phyloP scores from a whole-genome alignment of 2,888 invertebrate genomes.

The Eutolmus rufibarbis region DNA sequence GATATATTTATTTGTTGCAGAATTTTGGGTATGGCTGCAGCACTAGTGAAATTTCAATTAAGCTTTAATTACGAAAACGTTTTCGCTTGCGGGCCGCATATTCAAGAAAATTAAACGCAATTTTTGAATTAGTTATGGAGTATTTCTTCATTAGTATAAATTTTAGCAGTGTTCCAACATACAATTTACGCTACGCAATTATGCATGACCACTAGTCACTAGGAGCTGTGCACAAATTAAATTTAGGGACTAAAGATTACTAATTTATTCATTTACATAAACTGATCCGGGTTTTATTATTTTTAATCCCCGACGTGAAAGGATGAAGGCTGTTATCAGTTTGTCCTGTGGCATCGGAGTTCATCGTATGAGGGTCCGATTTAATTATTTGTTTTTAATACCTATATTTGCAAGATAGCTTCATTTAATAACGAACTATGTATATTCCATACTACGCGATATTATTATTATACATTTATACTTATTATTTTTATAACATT shows the following conservation, averaged over 20 bases:
- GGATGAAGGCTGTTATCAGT: no score
- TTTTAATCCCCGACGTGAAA: no score
- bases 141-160: neutral
- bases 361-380: no score
- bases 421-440: no score
- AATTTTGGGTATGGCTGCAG: neutral
- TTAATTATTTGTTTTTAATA: no score
- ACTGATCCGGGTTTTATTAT: no score
- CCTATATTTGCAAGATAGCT: no score
- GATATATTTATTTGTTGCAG: neutral
- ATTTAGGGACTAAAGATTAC: neutral
- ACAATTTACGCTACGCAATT: neutral
- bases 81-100: neutral
- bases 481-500: no score
- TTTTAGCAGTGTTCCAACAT: neutral
- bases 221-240: neutral
- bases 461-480: no score
- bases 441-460: no score
- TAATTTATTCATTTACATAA: no score
- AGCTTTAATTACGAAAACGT: neutral
- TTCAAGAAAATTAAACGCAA: neutral
- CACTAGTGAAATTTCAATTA: neutral
- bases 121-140: neutral
- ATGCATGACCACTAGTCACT: neutral
- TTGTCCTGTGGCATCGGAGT: no score